These are phyloP conservation scores for Pelosia muscerda DNA, from an alignment of 2,888 invertebrate species.

Conservation along the genomic window DNA sequence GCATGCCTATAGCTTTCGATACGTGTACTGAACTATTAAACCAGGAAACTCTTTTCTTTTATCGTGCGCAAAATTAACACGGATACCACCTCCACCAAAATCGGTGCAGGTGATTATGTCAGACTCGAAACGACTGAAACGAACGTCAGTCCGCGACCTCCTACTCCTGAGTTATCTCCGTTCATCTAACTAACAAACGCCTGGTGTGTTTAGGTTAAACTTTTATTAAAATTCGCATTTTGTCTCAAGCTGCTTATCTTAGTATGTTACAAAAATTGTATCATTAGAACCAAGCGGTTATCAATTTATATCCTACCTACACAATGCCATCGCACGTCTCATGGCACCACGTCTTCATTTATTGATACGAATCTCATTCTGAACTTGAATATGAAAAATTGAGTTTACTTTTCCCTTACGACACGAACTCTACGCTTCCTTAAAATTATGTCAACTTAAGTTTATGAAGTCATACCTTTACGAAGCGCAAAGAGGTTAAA, in stretches of 20 bases:
- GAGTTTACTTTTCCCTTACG: neutral
- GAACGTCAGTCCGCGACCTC: too few relatives aligned
- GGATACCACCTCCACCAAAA: too few relatives aligned
- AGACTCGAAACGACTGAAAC: too few relatives aligned
- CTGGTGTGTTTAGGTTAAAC: neutral
- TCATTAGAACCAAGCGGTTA: neutral
- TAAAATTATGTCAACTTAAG: conserved; percentile 33
- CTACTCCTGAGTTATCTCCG: too few relatives aligned
- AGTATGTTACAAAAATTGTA: neutral
- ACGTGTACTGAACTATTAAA: conserved; percentile 5
- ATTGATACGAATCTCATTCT: neutral
- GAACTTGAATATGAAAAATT: conserved; percentile 1
- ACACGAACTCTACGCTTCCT: neutral
- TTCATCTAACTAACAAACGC: too few relatives aligned
- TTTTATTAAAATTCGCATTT: conserved; percentile 1
- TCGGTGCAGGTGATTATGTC: too few relatives aligned
- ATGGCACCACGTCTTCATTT: neutral
- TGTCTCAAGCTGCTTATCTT: neutral
- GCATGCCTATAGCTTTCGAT: neutral
- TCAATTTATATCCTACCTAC: neutral
- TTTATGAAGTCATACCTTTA: conserved; percentile 49
- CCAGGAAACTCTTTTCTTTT: too few relatives aligned
- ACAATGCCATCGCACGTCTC: neutral
- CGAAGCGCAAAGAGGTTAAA: conserved; percentile 50
- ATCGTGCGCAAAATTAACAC: too few relatives aligned